Base-by-base conservation (phyloP, 2,113 vertebrate genomes). In the Festucalex cinctus region DNA sequence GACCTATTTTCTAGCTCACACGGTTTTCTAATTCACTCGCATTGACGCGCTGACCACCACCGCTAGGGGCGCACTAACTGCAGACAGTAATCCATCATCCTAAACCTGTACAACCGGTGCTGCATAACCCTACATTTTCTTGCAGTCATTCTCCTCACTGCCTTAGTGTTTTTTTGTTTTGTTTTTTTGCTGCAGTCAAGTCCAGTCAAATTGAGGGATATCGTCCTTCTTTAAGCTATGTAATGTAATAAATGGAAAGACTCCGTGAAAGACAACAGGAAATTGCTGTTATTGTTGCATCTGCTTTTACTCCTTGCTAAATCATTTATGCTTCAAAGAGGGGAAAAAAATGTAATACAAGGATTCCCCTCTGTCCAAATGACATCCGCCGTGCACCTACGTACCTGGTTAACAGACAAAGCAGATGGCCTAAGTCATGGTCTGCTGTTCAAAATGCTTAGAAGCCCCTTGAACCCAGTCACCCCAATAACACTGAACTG, bases 181-280 rank as follows among this genome's bases (percentile, higher is more conserved):
- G n/a, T n/a, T n/a, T n/a, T 61, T 68, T 68, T 53, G 16, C 54
- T 32, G 16, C 44, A 46, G 16, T 35, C 54, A 36, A 78, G 51
- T 41, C 39, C 57, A 64, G 9, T 49, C 37, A 59, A 69, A 82
- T 64, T 65, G 68, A 70, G 51, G 68, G 70, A 67, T 61, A 77
- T 70, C 59, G 62, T 49, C 49, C 48, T 2, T 58, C 72, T 75
- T 76, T 80, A 75, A 85, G 78, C 76, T 70, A 73, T 62, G 68
- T 71, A 69, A 71, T n/a, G 22, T 43, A 22, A 85, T 78, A 74
- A 80, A 81, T 65, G 64, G 54, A 60, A 69, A 79, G 70, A 76
- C 63, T 70, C 76, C 67, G 69, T 68, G 63, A 71, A 85, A 84
- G 77, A 82, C 69, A 77, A 86, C 86, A 87, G 89, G 89, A 91